Evolutionary conservation across 1,140 invertebrate species (phyloP), one percentile per base, ranked within the genome.

Genomic region (Zophobas morio): DNA sequence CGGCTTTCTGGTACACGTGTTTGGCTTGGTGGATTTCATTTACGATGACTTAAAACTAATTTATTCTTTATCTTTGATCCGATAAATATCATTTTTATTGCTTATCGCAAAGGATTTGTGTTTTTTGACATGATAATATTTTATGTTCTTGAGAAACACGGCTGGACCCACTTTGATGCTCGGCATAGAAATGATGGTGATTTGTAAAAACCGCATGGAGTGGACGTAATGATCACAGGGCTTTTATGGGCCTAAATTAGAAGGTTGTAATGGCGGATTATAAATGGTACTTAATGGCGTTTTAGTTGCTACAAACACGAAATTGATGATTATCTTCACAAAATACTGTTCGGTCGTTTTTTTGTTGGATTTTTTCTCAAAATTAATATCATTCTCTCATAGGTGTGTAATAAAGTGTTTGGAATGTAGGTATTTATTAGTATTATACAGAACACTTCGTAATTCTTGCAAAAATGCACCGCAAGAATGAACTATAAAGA

Each of bases 31-130:
- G 42, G 42, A 57, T 57, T 57, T 34, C 54, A 57, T 57, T 57
- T 57, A 8, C 5, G 20, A 37, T 36, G 56, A 39, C 60, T 66
- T 66, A 33, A 63, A 42, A 63, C 57, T 20, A 39, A 39, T 20
- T n/a, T 51, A 51, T 63, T 63, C 36, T 33, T 60, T 39, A 39
- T 37, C 36, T 36, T 32, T 66, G n/a, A 66, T 40, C 6, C 60
- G 37, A 66, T 66, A 66, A 66, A 66, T 6, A 66, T 40, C 39
- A 46, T 66, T 66, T 66, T 66, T 66, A 66, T 66, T 40, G 33
- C n/a, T 40, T 63, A 35, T 34, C 20, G 54, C 54, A 35, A 34
- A 6, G 60, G 60, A 66, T 40, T 66, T 32, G 36, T 66, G 60
- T 37, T 66, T 66, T 66, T 42, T 32, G 39, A 66, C 37, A 33